Conservation (phyloP, 1,140 invertebrate genomes). For the Drosophila cardini region DNA sequence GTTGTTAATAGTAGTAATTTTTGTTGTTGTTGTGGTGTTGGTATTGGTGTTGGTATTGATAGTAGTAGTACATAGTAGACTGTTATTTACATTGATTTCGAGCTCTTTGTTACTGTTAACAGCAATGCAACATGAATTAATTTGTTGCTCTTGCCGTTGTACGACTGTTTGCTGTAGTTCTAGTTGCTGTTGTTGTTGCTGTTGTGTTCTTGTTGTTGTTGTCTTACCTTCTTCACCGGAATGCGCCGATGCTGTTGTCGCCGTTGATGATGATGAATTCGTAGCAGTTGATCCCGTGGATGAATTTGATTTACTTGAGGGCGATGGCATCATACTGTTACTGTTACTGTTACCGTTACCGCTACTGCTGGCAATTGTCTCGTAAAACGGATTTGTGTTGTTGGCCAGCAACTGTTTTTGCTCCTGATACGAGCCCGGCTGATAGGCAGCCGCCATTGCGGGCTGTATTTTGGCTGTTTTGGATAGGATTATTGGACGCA, state of each 20-base stretch:
- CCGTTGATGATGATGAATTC: constrained; percentile 70
- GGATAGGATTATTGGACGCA: constrained; percentile 69
- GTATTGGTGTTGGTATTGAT: constrained; percentile 38
- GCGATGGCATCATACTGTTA: constrained; percentile 79
- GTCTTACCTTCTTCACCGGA: constrained; percentile 82
- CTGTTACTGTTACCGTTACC: constrained; percentile 1
- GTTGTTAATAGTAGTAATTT: constrained; percentile 49
- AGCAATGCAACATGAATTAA: constrained; percentile 41
- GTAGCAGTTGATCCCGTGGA: constrained; percentile 81
- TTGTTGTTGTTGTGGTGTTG: constrained; percentile 36
- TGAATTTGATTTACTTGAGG: constrained; percentile 79
- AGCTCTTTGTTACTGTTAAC: constrained; percentile 21
- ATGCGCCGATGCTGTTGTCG: constrained; percentile 55
- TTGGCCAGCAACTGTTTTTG: constrained; percentile 77
- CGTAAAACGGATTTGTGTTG: constrained; percentile 80
- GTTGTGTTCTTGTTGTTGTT: constrained; percentile 13
- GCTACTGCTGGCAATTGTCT: constrained; percentile 51
- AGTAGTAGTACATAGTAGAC: constrained; percentile 50
- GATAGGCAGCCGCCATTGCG: constrained; percentile 50
- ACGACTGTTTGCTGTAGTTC: background rate
- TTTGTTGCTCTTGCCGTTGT: constrained; percentile 5
- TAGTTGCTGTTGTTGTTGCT: constrained; percentile 15
- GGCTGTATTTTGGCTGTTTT: constrained; percentile 46
- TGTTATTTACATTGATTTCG: constrained; percentile 67
- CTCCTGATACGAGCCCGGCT: constrained; percentile 63